Percentiles rank a stretch among this genome's conserved stretches.
Evolutionary conservation across 2,797 vertebrate genomes (phyloP).

Genomic region (Gallinago nigripennis): DNA sequence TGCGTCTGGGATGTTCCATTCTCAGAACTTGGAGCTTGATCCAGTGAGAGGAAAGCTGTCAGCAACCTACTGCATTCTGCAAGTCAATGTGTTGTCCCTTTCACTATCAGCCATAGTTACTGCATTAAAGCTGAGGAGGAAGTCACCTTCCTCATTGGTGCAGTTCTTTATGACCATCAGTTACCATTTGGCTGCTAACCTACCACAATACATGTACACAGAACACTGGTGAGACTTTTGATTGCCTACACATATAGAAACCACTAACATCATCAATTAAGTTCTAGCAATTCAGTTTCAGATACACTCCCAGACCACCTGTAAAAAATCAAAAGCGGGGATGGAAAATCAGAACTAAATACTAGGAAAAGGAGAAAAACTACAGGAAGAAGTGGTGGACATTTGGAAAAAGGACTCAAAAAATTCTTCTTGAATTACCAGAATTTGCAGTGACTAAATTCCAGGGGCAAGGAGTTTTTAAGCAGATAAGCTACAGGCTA

Average conservation of each 20-base stretch:
- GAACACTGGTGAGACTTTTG: neutral
- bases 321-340: neutral
- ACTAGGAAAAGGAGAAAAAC: neutral
- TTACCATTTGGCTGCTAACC: neutral
- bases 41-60: neutral
- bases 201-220: neutral
- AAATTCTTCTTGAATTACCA: neutral
- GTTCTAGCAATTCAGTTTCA: neutral
- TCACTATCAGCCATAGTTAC: neutral
- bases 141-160: neutral
- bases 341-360: neutral
- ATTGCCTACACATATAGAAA: neutral
- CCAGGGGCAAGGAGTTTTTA: neutral
- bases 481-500: neutral
- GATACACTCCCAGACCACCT: neutral
- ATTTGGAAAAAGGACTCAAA: neutral
- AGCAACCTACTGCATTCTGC: neutral
- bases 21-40: neutral
- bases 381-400: neutral
- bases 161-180: neutral
- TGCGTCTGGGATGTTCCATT: neutral
- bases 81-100: neutral
- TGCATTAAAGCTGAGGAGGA: neutral
- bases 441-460: neutral
- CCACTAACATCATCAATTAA: neutral